Base-by-base conservation (phyloP, 1,140 invertebrate species). In the Zeugodacus cucurbitae region DNA sequence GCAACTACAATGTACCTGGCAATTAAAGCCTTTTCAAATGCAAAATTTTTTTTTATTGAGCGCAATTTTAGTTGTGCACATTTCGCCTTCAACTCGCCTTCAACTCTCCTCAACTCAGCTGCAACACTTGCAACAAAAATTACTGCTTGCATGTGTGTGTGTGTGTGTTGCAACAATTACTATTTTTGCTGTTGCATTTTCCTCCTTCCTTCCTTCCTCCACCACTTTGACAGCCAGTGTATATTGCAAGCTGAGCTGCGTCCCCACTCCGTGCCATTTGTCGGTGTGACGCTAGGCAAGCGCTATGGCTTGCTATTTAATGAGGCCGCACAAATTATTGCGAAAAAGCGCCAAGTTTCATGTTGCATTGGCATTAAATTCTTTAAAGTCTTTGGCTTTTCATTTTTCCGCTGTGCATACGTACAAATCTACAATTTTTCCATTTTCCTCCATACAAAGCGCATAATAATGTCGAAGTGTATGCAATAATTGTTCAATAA, bases 251-350 rank as follows among this genome's bases (percentile, higher is more conserved):
- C 48, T 54, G 3, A 54, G 48, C 48, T 54, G 48, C 14, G 48
- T 5, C 48, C 14, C 48, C 48, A 17, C 48, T 54, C 48, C 48
- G 48, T n/a, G 20, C 3, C 20, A 74, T 6, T 82, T 82, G 74
- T 82, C 37, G 74, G 41, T 41, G n/a, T 17, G 70, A n/a, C 74
- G 22, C n/a, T n/a, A n/a, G n/a, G 26, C n/a, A 8, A 26, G 41
- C 74, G 41, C 34, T 82, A n/a, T n/a, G n/a, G n/a, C n/a, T 82
- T 48, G 74, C 74, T 82, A 82, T 82, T 82, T 82, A 82, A 82
- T 82, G 74, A 82, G 74, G 74, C 74, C 41, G 37, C 74, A 48
- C 74, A 82, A 82, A 82, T 82, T 82, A 82, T 82, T 82, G 74
- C 74, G 67, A 82, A 82, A 82, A 82, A 48, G 41, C 37, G 11